A percentile compares a stretch with the other conserved stretches of the same genome.
Evolutionary conservation across 2,888 invertebrate genomes (phyloP).

Genomic region (Portevinia maculata): DNA sequence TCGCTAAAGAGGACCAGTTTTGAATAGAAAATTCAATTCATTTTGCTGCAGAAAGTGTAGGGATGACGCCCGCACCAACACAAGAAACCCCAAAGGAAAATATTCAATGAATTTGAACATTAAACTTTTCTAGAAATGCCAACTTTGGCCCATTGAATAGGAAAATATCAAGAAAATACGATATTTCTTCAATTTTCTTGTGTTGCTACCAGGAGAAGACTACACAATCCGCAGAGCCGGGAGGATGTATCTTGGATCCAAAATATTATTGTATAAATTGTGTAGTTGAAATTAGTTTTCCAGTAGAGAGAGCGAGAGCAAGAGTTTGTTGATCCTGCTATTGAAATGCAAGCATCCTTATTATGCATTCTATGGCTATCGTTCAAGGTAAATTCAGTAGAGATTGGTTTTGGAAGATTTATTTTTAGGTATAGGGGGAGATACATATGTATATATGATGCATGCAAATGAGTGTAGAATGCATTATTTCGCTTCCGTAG

Average conservation of each 20-base stretch:
- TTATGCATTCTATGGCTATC: conserved; percentile 19
- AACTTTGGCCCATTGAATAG: conserved; percentile 11
- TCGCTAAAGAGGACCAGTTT: neutral
- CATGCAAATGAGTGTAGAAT: neutral
- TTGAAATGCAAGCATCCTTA: conserved; percentile 17
- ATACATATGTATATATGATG: no score
- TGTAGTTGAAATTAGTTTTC: conserved; percentile 32
- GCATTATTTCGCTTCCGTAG: neutral
- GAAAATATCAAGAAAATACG: conserved; percentile 21
- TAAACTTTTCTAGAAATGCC: conserved; percentile 13
- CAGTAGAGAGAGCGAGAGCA: neutral
- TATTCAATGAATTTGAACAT: conserved; percentile 16
- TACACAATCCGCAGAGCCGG: neutral
- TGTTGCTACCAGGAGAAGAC: neutral
- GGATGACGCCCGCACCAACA: neutral
- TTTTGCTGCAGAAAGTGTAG: neutral
- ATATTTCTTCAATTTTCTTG: neutral
- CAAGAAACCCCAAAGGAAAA: neutral
- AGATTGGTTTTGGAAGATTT: conserved; percentile 10
- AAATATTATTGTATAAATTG: conserved; percentile 34
- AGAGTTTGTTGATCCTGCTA: neutral
- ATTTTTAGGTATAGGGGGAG: neutral
- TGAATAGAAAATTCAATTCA: conserved; percentile 23
- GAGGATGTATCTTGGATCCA: neutral
- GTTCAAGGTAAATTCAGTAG: conserved; percentile 6